Evolutionary conservation across 1,140 invertebrate genomes (phyloP).

Genomic region (Zaprionus ghesquierei): DNA sequence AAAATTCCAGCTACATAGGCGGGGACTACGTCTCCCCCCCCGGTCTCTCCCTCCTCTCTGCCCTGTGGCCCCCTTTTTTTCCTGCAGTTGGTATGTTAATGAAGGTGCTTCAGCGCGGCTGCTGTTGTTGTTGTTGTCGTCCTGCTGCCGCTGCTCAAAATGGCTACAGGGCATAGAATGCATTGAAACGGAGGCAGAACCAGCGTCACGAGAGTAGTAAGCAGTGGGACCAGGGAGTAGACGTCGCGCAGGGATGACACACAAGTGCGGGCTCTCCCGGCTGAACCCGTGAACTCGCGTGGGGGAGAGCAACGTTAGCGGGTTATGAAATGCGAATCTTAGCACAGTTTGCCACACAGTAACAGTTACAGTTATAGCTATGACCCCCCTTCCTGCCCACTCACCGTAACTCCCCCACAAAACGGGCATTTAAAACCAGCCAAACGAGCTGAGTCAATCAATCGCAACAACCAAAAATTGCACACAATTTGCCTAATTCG

Average conservation of each 20-base stretch:
- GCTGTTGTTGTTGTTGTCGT: conserved; percentile 48
- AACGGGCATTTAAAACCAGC: conserved; percentile 39
- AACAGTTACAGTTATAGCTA: not conserved
- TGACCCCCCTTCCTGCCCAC: too few relatives aligned
- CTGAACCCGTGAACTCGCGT: conserved; percentile 73
- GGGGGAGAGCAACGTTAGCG: conserved; percentile 7
- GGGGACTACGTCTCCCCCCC: conserved; percentile 32
- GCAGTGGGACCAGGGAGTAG: not conserved
- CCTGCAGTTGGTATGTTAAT: conserved; percentile 76
- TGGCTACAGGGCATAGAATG: conserved; percentile 60
- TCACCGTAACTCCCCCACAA: not conserved
- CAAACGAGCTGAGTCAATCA: conserved; percentile 63
- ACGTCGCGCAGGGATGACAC: conserved; percentile 65
- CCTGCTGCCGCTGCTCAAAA: conserved; percentile 36
- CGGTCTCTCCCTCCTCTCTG: not conserved
- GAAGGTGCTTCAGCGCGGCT: conserved; percentile 64
- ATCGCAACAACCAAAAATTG: conserved; percentile 57
- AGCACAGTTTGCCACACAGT: conserved; percentile 59
- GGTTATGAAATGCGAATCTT: conserved; percentile 63
- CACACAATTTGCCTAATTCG: conserved; percentile 79
- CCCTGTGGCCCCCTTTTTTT: conserved; percentile 13
- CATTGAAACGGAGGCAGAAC: conserved; percentile 55
- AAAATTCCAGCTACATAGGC: conserved; percentile 71
- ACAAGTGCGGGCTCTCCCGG: conserved; percentile 61
- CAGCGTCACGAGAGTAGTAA: not conserved